Percentiles rank a stretch among this genome's conserved stretches.
Evolutionary conservation across 2,113 vertebrate species (phyloP).

Genomic region (Casuarius casuarius): DNA sequence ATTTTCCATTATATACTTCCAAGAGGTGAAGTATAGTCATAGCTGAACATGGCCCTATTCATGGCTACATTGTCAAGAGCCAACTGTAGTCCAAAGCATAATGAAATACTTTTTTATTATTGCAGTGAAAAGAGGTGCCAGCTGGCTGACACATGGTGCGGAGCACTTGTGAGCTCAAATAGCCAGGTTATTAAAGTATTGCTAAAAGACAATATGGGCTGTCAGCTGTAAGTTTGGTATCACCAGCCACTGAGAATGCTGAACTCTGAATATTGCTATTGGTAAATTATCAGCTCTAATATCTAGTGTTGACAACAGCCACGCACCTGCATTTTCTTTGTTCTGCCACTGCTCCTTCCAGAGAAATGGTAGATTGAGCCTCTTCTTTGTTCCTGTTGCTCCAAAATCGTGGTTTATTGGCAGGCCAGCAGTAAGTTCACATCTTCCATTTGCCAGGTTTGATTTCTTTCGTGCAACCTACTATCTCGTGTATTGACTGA

Average conservation of each 20-base stretch:
- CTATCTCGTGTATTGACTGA: neutral
- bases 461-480: neutral
- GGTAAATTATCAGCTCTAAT: slow-evolving; percentile 2
- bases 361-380: neutral
- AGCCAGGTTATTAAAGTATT: slow-evolving; percentile 14
- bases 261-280: neutral
- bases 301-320: neutral
- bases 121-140: slow-evolving; percentile 29
- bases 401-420: neutral
- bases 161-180: neutral
- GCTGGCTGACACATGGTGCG: slow-evolving; percentile 4
- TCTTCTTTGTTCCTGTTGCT: neutral
- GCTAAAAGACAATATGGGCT: neutral
- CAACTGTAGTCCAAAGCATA: neutral
- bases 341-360: neutral
- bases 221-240: neutral
- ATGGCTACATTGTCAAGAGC: neutral
- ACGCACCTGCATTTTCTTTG: neutral
- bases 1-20: neutral
- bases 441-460: neutral
- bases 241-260: neutral
- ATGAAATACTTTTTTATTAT: neutral
- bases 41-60: neutral
- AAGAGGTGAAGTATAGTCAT: neutral
- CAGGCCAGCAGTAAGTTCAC: neutral